These are phyloP conservation scores for Podargus strigoides DNA, from an alignment of 2,797 vertebrate genomes.

Conservation along the genomic window DNA sequence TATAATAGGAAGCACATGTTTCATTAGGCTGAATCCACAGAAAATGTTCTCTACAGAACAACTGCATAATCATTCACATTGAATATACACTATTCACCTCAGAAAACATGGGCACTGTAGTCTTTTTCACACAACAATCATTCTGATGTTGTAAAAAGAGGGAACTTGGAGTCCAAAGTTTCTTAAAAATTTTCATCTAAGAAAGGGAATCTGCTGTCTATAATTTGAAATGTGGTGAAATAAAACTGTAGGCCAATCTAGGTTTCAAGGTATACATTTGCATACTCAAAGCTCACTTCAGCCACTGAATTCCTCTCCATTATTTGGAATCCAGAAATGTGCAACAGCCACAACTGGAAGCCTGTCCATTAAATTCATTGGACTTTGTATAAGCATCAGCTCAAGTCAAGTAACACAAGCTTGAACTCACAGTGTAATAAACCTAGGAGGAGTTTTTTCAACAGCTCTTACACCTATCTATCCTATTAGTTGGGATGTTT, in stretches of 20 bases:
- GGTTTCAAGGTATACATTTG: not conserved
- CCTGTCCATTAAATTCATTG: not conserved
- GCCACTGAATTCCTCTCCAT: not conserved
- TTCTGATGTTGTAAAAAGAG: not conserved
- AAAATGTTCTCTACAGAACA: conserved; percentile 35
- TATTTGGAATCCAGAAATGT: not conserved
- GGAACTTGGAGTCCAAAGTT: not conserved
- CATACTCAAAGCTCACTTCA: not conserved
- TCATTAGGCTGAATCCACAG: conserved; percentile 54
- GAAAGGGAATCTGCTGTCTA: not conserved
- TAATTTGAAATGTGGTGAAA: not conserved
- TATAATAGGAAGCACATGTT: conserved; percentile 69
- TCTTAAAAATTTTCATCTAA: not conserved
- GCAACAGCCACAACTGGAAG: not conserved
- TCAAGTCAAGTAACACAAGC: not conserved
- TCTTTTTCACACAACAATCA: not conserved
- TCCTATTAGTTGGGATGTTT: not conserved
- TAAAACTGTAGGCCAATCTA: not conserved
- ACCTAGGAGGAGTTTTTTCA: not conserved
- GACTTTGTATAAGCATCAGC: not conserved
- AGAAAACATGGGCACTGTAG: not conserved
- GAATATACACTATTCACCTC: not conserved
- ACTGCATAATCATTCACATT: conserved; percentile 23
- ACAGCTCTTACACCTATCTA: not conserved
- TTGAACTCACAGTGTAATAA: not conserved